A percentile compares a stretch with the other conserved stretches of the same genome.
Conservation (phyloP, 2,113 vertebrate species). For the Vimba vimba region DNA sequence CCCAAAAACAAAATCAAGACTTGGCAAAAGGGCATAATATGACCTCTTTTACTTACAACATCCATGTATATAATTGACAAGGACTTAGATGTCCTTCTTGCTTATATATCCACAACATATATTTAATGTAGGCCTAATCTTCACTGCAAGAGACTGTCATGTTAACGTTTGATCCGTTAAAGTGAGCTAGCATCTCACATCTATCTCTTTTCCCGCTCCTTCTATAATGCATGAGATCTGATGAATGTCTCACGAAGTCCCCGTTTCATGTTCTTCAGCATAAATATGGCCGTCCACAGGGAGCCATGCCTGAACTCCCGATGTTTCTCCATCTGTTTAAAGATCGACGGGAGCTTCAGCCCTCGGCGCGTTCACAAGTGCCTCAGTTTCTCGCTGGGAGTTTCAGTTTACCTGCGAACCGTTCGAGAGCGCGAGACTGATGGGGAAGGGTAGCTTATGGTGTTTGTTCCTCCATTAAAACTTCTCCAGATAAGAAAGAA, state of each 20-base stretch:
- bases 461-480: constrained; percentile 36
- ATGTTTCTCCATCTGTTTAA: constrained; percentile 39
- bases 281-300: constrained; percentile 12
- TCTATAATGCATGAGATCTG: constrained; percentile 35
- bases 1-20: too few species aligned
- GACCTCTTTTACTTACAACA: neutral
- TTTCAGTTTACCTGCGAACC: constrained; percentile 11
- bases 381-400: constrained; percentile 16
- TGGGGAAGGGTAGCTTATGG: neutral
- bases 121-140: neutral
- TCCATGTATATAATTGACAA: neutral
- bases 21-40: too few species aligned
- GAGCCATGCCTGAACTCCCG: constrained; percentile 14
- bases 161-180: neutral
- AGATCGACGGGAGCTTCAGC: constrained; percentile 15
- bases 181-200: neutral
- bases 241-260: constrained; percentile 10
- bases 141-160: too few species aligned
- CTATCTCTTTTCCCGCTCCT: neutral
- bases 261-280: neutral
- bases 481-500: constrained; percentile 20
- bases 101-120: neutral
- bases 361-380: neutral
- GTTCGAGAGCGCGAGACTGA: neutral
- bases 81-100: neutral